These are phyloP conservation scores for Syrrhaptes paradoxus DNA, from an alignment of 2,113 vertebrate species.

Conservation along the genomic window DNA sequence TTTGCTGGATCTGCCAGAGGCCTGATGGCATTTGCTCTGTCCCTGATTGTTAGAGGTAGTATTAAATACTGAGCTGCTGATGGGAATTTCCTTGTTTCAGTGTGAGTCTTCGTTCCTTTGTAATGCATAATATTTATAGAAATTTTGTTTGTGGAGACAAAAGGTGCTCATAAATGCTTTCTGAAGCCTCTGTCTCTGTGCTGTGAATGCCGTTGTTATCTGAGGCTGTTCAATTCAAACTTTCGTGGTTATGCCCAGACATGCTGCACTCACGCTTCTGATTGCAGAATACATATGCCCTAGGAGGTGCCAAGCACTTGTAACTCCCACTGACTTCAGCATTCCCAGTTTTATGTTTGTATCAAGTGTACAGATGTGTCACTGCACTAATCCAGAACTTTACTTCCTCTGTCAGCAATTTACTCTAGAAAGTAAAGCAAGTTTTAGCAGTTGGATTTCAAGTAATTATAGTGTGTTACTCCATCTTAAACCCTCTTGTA, in stretches of 20 bases:
- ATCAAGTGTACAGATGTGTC: neutral
- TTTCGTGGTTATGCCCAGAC: accelerated
- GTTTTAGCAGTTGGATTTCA: neutral
- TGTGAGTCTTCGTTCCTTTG: neutral
- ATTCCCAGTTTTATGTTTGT: neutral
- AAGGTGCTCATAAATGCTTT: neutral
- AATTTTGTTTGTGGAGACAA: neutral
- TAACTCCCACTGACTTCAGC: neutral
- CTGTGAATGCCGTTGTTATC: neutral
- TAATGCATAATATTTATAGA: neutral
- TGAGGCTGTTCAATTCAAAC: neutral
- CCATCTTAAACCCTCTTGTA: neutral
- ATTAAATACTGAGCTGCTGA: neutral
- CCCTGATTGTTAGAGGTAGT: neutral
- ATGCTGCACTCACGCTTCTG: neutral
- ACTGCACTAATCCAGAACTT: neutral
- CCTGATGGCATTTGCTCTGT: neutral
- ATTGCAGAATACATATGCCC: neutral
- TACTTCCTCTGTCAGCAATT: neutral
- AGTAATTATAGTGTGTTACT: neutral
- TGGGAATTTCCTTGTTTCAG: neutral
- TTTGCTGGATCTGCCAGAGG: neutral
- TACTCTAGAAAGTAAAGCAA: neutral
- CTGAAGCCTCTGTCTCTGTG: neutral
- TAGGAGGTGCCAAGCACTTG: neutral